Evolutionary conservation across 2,888 invertebrate genomes (phyloP), one percentile per base, ranked within the genome.

Genomic region (Polydrusus cervinus): DNA sequence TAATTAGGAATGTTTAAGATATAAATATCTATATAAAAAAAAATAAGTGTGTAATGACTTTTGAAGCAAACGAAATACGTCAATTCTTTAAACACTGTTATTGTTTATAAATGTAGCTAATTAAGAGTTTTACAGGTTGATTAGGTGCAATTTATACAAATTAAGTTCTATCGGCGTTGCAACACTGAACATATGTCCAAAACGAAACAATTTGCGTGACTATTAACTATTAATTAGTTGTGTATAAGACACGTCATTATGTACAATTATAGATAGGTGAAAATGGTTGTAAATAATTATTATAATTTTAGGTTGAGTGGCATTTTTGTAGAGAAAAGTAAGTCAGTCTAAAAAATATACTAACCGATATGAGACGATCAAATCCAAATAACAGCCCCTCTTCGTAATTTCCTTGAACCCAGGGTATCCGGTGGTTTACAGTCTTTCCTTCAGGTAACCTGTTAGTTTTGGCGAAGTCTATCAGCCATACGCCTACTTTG

Each of bases 321-420:
- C 8, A 51, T 20, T 9, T 18, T 20, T 5, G 20, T 20, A n/a
- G 20, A 3, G 16, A 2, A 40, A 40, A n/a, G n/a, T 16, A n/a
- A 47, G 47, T 47, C 16, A 16, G 16, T 45, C 7, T 5, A 13
- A 40, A 40, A 40, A 14, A 7, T n/a, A 45, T 64, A 60, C 84
- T 89, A 77, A 93, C 94, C 82, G 92, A 89, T 82, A 98, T 96
- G 78, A 99, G 91, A 87, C 95, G 94, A 88, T 98, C 98, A 82
- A 99, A 90, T 71, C 99, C 99, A 81, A 91, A 93, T 25, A 99
- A 90, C 83, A 97, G 94, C 8, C 99, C 99, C 87, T 99, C 98
- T 87, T 99, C 98, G 84, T 96, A 95, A 86, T 98, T 99, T n/a
- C 98, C 98, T 80, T 95, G 93, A 75, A 90, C 86, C 99, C 98